phyloP scores from a whole-genome alignment of 2,113 vertebrate species.

The Melanerpes aurifrons region DNA sequence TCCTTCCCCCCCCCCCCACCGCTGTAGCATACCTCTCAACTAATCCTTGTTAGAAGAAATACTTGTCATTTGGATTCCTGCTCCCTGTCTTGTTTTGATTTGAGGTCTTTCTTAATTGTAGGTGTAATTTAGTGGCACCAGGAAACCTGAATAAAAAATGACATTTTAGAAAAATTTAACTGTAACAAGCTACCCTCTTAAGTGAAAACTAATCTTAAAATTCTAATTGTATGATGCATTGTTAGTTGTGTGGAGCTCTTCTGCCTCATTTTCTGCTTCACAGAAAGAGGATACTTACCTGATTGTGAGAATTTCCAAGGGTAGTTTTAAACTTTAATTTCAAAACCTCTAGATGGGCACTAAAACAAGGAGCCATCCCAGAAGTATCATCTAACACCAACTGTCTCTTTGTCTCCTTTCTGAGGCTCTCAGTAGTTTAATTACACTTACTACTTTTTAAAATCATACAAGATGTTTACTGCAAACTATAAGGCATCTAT shows the following conservation, averaged over 20 bases:
- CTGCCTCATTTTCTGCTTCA: conserved; percentile 14
- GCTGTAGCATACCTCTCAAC: background rate
- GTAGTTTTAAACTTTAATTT: background rate
- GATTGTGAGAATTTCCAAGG: background rate
- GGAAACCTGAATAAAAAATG: background rate
- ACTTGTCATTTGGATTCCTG: background rate
- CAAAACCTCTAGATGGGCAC: background rate
- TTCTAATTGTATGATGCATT: background rate
- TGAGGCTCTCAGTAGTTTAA: background rate
- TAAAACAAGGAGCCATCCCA: background rate
- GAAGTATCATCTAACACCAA: background rate
- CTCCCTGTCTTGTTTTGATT: conserved; percentile 5
- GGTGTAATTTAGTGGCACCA: conserved; percentile 37
- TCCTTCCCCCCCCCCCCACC: background rate
- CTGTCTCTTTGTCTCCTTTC: background rate
- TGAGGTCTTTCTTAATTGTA: conserved; percentile 12
- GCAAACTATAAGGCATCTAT: background rate
- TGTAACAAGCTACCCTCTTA: conserved; percentile 19
- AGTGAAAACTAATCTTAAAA: conserved; percentile 11
- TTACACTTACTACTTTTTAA: background rate
- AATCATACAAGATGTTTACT: background rate
- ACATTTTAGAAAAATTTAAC: conserved; percentile 17
- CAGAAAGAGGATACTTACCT: background rate
- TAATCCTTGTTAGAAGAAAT: conserved; percentile 8
- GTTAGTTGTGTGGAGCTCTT: background rate